Evolutionary conservation across 2,888 invertebrate species (phyloP), one percentile per base, ranked within the genome.

Genomic region (Cephus nigrinus): DNA sequence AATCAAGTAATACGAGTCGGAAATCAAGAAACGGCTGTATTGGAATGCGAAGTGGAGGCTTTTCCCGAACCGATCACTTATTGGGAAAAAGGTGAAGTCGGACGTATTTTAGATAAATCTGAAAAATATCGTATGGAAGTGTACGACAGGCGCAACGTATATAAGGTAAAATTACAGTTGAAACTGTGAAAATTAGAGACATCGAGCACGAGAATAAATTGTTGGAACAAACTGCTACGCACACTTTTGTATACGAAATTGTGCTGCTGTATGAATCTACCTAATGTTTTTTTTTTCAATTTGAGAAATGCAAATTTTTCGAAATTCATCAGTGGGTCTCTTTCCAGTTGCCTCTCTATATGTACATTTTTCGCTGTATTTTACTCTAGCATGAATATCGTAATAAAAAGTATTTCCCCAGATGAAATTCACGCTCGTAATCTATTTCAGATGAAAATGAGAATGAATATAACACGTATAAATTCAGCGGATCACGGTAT

Each of bases 1-100:
- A 95, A 95, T 86, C 96, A 96, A 88, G 93, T 95, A 88, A 94
- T 97, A 77, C 95, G 95, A 75, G 95, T 95, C 0, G 93, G 94
- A 71, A 95, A 95, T 86, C 95, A 95, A 82, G 93, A 93, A 72
- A 94, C 94, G 2, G 96, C 95, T 1, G 93, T 94, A 69, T 92
- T 97, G 69, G 96, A 97, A 90, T 98, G 98, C 88, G 96, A 96
- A 92, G 95, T 97, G 34, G 97, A 98, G 92, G 97, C 97, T 0
- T 97, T 95, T 92, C 98, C 98, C 0, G 96, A 96, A 86, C 95
- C 97, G 0, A 94, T 97, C 0, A 93, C 96, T 75, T 97, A 97
- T 85, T 98, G 98, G 98, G 96, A 97, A 88, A 93, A 94, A 30
- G 93, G 93, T 9, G 93, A 93, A 4, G 96, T 97, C 85, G 97